Evolutionary conservation across 1,140 invertebrate species (phyloP).

Genomic region (Hormaphis cornu): DNA sequence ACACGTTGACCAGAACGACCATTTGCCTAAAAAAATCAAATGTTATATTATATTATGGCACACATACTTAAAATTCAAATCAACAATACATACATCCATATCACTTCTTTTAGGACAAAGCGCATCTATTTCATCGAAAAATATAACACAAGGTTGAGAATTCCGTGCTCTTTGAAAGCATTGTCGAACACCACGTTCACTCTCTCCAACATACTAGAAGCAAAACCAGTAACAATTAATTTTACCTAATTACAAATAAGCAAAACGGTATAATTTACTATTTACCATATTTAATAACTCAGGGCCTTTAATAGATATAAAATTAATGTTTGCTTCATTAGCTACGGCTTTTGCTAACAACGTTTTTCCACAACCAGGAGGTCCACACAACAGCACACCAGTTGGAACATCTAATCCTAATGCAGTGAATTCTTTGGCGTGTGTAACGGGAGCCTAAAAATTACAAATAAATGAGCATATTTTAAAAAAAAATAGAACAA

Average conservation of each 20-base stretch:
- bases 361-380: slow-evolving; percentile 91
- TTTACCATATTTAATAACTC: slow-evolving; percentile 88
- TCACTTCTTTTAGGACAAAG: slow-evolving; percentile 83
- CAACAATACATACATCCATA: slow-evolving; percentile 48
- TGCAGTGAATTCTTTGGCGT: slow-evolving; percentile 64
- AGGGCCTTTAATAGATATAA: slow-evolving; percentile 94
- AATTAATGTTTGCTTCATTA: slow-evolving; percentile 93
- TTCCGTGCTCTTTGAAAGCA: slow-evolving; percentile 90
- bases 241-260: background rate
- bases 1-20: slow-evolving; percentile 51
- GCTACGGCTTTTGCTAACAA: slow-evolving; percentile 87
- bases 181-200: slow-evolving; percentile 88
- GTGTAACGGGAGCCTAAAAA: slow-evolving; percentile 72
- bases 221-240: slow-evolving; percentile 18
- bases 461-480: background rate
- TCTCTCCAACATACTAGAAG: slow-evolving; percentile 93
- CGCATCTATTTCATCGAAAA: slow-evolving; percentile 98
- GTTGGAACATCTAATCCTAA: slow-evolving; percentile 71
- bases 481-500: background rate
- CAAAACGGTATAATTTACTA: slow-evolving; percentile 1
- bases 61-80: background rate
- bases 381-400: slow-evolving; percentile 84
- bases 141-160: slow-evolving; percentile 96
- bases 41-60: background rate
- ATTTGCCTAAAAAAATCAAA: slow-evolving; percentile 48